Evolutionary conservation across 2,113 vertebrate genomes (phyloP).

Genomic region (Zootoca vivipara): DNA sequence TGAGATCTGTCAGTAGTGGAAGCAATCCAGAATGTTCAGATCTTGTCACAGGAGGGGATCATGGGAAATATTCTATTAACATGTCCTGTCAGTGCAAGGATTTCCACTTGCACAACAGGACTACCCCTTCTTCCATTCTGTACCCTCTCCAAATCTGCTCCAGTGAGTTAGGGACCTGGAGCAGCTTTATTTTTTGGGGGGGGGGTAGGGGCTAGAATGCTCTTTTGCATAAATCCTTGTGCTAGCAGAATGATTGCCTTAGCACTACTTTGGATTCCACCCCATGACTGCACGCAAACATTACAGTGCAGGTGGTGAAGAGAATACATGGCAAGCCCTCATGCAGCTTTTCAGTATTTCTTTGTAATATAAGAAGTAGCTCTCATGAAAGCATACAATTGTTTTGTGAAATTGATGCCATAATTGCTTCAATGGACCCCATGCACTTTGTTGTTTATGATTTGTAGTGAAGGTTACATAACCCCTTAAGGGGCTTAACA

Average conservation of each 20-base stretch:
- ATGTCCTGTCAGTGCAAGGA: too few species aligned
- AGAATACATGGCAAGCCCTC: not conserved
- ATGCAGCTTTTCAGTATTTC: not conserved
- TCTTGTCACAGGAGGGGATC: not conserved
- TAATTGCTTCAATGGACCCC: not conserved
- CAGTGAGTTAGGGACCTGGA: too few species aligned
- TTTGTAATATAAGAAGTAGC: not conserved
- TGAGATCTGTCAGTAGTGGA: not conserved
- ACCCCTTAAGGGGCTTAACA: not conserved
- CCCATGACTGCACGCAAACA: not conserved
- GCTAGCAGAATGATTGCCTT: too few species aligned
- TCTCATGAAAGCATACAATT: not conserved
- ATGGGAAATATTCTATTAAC: not conserved
- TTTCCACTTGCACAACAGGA: too few species aligned
- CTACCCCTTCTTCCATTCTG: too few species aligned
- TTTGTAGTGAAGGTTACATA: not conserved
- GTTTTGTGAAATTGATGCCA: not conserved
- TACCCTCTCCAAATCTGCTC: too few species aligned
- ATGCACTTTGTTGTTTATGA: not conserved
- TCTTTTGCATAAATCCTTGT: too few species aligned
- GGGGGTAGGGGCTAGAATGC: too few species aligned
- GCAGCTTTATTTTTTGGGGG: too few species aligned
- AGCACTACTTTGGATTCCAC: too few species aligned
- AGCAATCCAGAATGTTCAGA: not conserved
- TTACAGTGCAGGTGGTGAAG: not conserved